Evolutionary conservation across 2,113 vertebrate genomes (phyloP), one percentile per base, ranked within the genome.

Genomic region (Fulica atra): DNA sequence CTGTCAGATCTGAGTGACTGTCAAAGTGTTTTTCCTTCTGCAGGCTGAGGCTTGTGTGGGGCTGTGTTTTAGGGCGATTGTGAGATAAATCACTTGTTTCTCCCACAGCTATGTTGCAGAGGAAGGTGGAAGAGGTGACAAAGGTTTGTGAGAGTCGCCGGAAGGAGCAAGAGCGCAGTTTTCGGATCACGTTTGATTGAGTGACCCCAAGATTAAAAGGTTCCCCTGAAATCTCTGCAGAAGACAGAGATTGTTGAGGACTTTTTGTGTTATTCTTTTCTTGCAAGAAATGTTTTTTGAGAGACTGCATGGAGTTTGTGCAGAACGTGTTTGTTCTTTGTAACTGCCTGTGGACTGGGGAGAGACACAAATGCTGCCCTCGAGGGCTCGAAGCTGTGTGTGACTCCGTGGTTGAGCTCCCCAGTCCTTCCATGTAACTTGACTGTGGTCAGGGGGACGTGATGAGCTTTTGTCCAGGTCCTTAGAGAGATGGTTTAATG

Each of bases 81-180:
- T 64, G 11, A 16, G 6, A 24, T 33, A 61, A 68, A 73, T 21
- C 0, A 2, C 31, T 57, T n/a, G n/a, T 88, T 68, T 94, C 56
- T 69, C 29, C 51, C 79, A 11, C 85, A 87, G 99, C 98, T 1
- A 96, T 99, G 53, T 97, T 99, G 81, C 99, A 99, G 98, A 98
- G 99, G 53, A 98, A 99, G 84, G 99, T 99, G 57, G 99, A 99
- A 85, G 99, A 99, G 81, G 99, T 99, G 86, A 99, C 98, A 51
- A 99, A 98, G 53, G 95, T 99, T 65, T 99, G 99, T 0, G 99
- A 99, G 95, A 98, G 97, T 36, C 99, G 99, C 11, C 98, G 99
- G 82, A 99, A 99, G 92, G 99, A 99, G 92, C 99, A 99, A 82
- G 99, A 99, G 93, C 99, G 99, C 95, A 98, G 98, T 88, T 99